These are phyloP conservation scores for Yponomeuta malinellus DNA, from an alignment of 2,888 invertebrate genomes.

Conservation along the genomic window DNA sequence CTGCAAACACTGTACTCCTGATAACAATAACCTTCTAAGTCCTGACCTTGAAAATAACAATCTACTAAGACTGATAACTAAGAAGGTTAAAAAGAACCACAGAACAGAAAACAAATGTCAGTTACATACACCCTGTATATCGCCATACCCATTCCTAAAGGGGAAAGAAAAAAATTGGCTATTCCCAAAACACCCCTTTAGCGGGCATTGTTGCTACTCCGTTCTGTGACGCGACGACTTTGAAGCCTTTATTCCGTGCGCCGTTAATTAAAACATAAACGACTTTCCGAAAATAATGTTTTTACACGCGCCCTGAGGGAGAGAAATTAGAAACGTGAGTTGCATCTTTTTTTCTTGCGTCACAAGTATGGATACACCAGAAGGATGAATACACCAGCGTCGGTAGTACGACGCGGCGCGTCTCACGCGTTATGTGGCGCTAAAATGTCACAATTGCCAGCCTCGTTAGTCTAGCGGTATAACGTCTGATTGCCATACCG, in stretches of 20 bases:
- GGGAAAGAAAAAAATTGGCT: background rate
- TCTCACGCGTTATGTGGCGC: no score
- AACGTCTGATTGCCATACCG: no score
- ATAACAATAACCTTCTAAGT: no score
- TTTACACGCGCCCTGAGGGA: conserved; percentile 26
- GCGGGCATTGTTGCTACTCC: conserved; percentile 11
- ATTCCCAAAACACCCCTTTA: background rate
- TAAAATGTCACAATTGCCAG: background rate
- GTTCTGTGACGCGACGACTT: conserved; percentile 10
- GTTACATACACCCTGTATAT: background rate
- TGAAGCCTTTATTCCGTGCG: conserved; percentile 11
- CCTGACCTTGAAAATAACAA: no score
- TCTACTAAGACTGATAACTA: no score
- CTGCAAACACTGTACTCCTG: no score
- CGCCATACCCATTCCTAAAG: background rate
- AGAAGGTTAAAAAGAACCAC: no score
- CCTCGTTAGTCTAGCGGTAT: no score
- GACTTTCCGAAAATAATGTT: conserved; percentile 24
- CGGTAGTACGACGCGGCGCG: no score
- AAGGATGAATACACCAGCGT: background rate
- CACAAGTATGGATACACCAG: background rate
- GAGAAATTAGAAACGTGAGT: conserved; percentile 33
- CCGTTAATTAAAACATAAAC: conserved; percentile 15
- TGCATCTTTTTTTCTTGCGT: conserved; percentile 31
- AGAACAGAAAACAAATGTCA: no score